Percentiles rank a stretch among this genome's conserved stretches.
Conservation (phyloP, 2,888 invertebrate genomes). For the Terebella lapidaria region DNA sequence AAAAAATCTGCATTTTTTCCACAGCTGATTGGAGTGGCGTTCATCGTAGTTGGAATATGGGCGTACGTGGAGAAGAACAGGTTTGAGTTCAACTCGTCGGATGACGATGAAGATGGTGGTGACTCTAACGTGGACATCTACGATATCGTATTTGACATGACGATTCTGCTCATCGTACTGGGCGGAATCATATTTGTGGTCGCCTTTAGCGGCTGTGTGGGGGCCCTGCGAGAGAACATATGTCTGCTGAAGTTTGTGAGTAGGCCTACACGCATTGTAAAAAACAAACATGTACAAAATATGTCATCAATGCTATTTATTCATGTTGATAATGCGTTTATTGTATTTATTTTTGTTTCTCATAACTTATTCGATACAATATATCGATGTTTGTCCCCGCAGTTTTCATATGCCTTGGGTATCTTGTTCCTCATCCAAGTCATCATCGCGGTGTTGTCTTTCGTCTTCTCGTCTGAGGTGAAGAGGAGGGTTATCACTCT, state of each 20-base stretch:
- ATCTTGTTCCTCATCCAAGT: constrained; percentile 86
- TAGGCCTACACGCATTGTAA: not conserved
- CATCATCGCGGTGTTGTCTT: constrained; percentile 85
- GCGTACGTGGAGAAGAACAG: constrained; percentile 92
- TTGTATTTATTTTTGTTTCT: not conserved
- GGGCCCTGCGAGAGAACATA: constrained; percentile 84
- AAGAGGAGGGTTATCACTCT: constrained; percentile 72
- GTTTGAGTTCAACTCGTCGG: constrained; percentile 59
- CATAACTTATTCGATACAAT: not conserved
- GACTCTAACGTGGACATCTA: constrained; percentile 69
- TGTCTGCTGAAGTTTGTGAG: constrained; percentile 76
- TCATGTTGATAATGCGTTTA: not conserved
- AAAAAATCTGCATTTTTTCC: constrained; percentile 39
- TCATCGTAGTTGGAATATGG: constrained; percentile 82
- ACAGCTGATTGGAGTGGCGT: constrained; percentile 79
- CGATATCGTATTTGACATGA: constrained; percentile 80
- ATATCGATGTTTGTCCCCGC: constrained; percentile 49
- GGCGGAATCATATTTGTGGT: constrained; percentile 88
- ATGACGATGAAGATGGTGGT: constrained; percentile 53
- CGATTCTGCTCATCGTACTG: constrained; percentile 81
- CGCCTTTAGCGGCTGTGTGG: constrained; percentile 89
- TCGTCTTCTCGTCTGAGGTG: constrained; percentile 86
- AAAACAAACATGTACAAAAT: no score
- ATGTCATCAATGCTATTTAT: no score
- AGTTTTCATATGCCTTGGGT: constrained; percentile 85